Evolutionary conservation across 1,140 invertebrate species (phyloP), one percentile per base, ranked within the genome.

Genomic region (Drosophila sechellia): DNA sequence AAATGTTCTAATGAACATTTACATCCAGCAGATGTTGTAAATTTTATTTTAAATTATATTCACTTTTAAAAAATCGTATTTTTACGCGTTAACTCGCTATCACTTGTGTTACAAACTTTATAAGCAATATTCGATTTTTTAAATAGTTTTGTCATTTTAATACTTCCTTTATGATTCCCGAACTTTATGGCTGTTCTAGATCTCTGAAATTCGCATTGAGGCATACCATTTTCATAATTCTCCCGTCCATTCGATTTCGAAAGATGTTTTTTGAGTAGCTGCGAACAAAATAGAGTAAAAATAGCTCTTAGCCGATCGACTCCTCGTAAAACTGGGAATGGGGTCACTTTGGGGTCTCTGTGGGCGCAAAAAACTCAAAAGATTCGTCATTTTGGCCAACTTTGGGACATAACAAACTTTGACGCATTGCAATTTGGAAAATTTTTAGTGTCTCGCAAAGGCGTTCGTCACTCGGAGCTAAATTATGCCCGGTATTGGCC

Each of bases 311-410:
- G 5, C 15, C 31, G 6, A 22, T 6, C 13, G 40, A 64, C 45
- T 50, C 3, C 59, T 65, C 64, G n/a, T 52, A 27, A 57, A 49
- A 5, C 35, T 6, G 13, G 34, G 10, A 70, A 69, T 40, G 66
- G 27, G 64, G 66, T 35, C 66, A 48, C 22, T 35, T 25, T 46
- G 27, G 11, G 25, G 49, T 39, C 25, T 31, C 4, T 10, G 13
- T 10, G 13, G 39, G 13, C 20, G 57, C 15, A 34, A 34, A 63
- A 65, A 45, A 31, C 13, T 45, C 13, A 48, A 17, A 31, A 27
- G 25, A 37, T 60, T 27, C 3, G n/a, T 15, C 42, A 45, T 69
- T 65, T 69, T 37, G 61, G 57, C 11, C 35, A 61, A 37, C 31
- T 15, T n/a, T 15, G 11, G 11, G 43, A 43, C 46, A 53, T 43